Base-by-base conservation (phyloP, 2,888 invertebrate genomes). In the Allygus modestus region DNA sequence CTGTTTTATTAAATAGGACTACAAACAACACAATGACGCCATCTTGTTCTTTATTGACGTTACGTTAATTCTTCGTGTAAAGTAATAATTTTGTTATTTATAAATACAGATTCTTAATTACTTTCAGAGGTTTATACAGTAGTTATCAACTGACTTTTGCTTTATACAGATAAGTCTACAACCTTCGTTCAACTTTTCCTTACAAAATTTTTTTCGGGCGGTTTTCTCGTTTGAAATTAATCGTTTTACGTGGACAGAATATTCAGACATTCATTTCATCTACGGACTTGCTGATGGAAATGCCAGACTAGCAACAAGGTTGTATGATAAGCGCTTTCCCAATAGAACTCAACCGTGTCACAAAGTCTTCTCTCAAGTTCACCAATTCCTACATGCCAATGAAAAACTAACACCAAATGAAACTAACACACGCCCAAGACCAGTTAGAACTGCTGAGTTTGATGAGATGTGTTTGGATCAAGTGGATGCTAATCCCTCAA, bases 321-420 rank as follows among this genome's bases (percentile, higher is more conserved):
- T 65, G 71, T 71, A 71, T 71, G 71, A 26, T 12, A 20, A 71
- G 15, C 71, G 31, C 11, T 71, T 28, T 46, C 46, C 71, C 17
- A 26, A 37, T 71, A 26, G 28, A 31, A 17, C 28, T 17, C 31
- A 12, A 17, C 71, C 71, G 17, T n/a, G 20, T 37, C 37, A 12
- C 28, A 26, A 71, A 28, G 31, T n/a, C 9, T 71, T 71, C 20
- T 9, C 9, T n/a, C 9, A 7, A 28, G 23, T 71, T 28, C 71
- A 46, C 12, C 4, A 11, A 1, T 2, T 1, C 17, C 46, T 46
- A 15, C 1, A 2, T 9, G 17, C 4, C 17, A 46, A 12, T 46
- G 46, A 12, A 9, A 46, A 46, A 12, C 1, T 46, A 9, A 2
- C 12, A 15, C 4, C 12, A 15, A n/a, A n/a, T n/a, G 46, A 46